phyloP scores from a whole-genome alignment of 2,797 vertebrate genomes.

The Platalea minor region DNA sequence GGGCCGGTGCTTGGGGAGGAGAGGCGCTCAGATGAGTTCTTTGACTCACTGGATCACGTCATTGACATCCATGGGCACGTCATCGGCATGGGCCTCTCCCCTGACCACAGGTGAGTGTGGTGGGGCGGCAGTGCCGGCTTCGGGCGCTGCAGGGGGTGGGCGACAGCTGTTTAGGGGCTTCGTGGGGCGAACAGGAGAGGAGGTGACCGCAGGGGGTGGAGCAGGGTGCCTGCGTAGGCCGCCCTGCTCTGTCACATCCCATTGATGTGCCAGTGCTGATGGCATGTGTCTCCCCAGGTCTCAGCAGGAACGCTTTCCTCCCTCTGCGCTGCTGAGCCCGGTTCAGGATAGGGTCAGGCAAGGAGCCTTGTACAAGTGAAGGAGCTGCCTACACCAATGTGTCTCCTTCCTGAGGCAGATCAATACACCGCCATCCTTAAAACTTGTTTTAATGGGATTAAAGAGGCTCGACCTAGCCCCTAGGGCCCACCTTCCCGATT shows the following conservation, averaged over 20 bases:
- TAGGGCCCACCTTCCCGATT: too few relatives aligned
- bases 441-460: neutral
- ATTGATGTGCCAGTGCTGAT: neutral
- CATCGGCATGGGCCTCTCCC: slow-evolving; percentile 97
- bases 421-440: neutral
- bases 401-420: neutral
- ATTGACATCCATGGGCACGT: slow-evolving; percentile 97
- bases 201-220: neutral
- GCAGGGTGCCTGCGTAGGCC: neutral
- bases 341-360: neutral
- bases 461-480: neutral
- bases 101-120: slow-evolving; percentile 88
- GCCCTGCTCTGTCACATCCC: neutral
- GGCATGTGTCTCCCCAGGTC: neutral
- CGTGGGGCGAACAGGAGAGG: neutral
- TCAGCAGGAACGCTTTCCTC: neutral
- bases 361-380: neutral
- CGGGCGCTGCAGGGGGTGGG: neutral
- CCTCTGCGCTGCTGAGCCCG: neutral
- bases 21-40: slow-evolving; percentile 89
- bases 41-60: slow-evolving; percentile 93
- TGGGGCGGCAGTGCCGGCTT: fast-evolving
- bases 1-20: slow-evolving; percentile 93
- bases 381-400: neutral
- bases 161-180: neutral